Evolutionary conservation across 2,113 vertebrate species (phyloP).

Genomic region (Gambusia holbrooki): DNA sequence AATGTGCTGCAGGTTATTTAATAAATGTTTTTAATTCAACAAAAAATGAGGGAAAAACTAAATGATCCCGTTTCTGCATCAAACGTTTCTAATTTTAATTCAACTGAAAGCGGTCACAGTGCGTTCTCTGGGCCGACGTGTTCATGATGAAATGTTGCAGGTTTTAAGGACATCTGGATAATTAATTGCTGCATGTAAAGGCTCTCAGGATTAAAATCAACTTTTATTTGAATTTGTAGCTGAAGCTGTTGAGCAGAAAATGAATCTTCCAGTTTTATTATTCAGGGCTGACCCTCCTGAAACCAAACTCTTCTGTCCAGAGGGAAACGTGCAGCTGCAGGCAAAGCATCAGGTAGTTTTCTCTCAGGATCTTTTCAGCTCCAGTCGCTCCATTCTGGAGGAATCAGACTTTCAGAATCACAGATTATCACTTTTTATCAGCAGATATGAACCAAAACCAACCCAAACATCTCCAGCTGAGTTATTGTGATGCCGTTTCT

Average conservation of each 20-base stretch:
- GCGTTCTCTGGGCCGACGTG: no score
- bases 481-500: no score
- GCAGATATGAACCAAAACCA: no score
- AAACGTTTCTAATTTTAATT: not conserved
- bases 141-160: no score
- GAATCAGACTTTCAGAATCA: not conserved
- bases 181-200: no score
- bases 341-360: not conserved
- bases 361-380: not conserved
- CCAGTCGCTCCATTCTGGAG: constrained; percentile 15
- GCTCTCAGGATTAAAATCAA: no score
- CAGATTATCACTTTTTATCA: no score
- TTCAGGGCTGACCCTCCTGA: not conserved
- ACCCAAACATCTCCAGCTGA: no score
- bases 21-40: no score
- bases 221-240: not conserved
- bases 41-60: not conserved
- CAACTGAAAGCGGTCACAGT: no score
- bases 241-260: constrained; percentile 28
- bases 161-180: no score
- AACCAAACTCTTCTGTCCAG: not conserved
- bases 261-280: not conserved
- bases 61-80: not conserved
- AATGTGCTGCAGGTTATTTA: no score
- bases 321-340: not conserved